Conservation (phyloP, 2,888 invertebrate genomes). For the Torymus auratus region DNA sequence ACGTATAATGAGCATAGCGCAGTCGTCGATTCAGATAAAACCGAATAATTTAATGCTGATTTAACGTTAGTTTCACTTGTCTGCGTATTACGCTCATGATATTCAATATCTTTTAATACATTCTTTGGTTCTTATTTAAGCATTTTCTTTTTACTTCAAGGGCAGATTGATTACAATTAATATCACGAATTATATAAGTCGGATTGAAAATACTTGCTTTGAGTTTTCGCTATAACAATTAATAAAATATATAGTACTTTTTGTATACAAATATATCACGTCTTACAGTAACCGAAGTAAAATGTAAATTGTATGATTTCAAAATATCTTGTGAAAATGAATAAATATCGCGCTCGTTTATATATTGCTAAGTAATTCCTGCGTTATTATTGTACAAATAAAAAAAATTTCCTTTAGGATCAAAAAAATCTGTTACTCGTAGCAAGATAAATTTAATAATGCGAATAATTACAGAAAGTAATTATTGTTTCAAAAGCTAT, state of each 20-base stretch:
- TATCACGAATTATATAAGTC: not conserved
- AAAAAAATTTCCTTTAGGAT: not conserved
- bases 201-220: not conserved
- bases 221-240: slow-evolving; percentile 2
- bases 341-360: not conserved
- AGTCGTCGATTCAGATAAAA: too few species aligned
- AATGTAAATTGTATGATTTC: slow-evolving; percentile 14
- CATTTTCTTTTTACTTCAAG: too few species aligned
- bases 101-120: too few species aligned
- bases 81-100: too few species aligned
- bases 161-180: not conserved
- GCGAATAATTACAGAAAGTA: too few species aligned
- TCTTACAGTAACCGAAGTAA: slow-evolving; percentile 11
- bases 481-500: too few species aligned
- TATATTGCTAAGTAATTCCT: not conserved
- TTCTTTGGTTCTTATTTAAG: too few species aligned
- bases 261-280: slow-evolving; percentile 8
- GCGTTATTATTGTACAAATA: not conserved
- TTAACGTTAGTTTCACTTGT: too few species aligned
- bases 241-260: slow-evolving; percentile 1
- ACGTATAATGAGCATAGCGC: too few species aligned
- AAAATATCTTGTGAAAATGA: slow-evolving; percentile 8
- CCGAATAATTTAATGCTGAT: too few species aligned
- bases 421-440: too few species aligned
- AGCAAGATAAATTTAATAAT: too few species aligned